phyloP scores from a whole-genome alignment of 2,113 vertebrate species.

The Paradisaea rubra region DNA sequence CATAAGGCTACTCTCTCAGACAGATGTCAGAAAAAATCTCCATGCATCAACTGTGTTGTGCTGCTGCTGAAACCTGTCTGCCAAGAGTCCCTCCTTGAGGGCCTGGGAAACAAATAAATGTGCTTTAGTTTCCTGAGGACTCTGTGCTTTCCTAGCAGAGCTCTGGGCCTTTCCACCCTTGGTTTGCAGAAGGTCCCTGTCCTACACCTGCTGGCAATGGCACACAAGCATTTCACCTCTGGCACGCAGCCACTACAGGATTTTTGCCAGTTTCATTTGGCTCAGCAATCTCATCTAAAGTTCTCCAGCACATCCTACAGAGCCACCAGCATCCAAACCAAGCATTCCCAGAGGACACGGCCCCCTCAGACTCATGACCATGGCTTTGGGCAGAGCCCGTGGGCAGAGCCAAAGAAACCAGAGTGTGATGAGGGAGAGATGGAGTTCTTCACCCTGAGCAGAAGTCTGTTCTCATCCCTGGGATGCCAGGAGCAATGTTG shows the following conservation, averaged over 20 bases:
- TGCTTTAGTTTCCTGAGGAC: background rate
- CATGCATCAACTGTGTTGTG: background rate
- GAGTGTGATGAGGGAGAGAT: background rate
- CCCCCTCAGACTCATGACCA: background rate
- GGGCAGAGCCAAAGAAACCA: background rate
- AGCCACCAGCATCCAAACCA: background rate
- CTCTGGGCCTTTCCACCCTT: background rate
- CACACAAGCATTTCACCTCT: background rate
- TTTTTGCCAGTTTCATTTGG: background rate
- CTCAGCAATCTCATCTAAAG: background rate
- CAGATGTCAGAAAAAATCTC: slow-evolving; percentile 4
- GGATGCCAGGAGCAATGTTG: background rate
- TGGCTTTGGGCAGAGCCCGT: background rate
- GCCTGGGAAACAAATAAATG: background rate
- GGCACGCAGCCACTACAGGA: fast-evolving
- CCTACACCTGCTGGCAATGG: background rate
- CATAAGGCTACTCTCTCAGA: background rate
- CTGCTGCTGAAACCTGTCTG: background rate
- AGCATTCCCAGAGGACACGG: background rate
- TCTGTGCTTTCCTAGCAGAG: background rate
- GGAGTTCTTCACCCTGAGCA: background rate
- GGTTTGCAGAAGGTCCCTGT: background rate
- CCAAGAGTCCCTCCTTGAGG: background rate
- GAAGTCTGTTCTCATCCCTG: background rate
- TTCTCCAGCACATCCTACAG: background rate